Conservation (phyloP, 2,888 invertebrate genomes). For the Boloria selene region DNA sequence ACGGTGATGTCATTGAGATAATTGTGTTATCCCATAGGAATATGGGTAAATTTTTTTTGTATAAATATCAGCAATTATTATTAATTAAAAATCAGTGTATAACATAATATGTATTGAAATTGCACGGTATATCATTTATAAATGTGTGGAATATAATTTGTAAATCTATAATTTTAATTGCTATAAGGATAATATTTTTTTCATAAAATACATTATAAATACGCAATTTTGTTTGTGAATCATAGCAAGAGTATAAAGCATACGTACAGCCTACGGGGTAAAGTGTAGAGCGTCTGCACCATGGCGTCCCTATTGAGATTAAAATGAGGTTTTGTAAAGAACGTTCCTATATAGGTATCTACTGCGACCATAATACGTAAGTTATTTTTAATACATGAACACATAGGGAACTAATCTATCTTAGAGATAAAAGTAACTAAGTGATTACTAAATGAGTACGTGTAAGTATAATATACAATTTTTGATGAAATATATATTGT, state of each 20-base stretch:
- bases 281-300: slow-evolving; percentile 18
- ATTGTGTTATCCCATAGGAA: too few species aligned
- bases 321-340: slow-evolving; percentile 18
- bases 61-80: too few species aligned
- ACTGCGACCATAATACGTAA: background rate
- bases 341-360: background rate
- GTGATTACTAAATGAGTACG: slow-evolving; percentile 41
- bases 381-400: slow-evolving; percentile 20
- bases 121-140: background rate
- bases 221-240: slow-evolving; percentile 5
- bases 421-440: slow-evolving; percentile 34
- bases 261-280: slow-evolving; percentile 3
- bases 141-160: background rate
- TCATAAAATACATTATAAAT: background rate
- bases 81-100: too few species aligned
- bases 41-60: too few species aligned
- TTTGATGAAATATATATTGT: slow-evolving; percentile 51
- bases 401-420: slow-evolving; percentile 25
- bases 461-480: slow-evolving; percentile 47
- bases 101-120: too few species aligned
- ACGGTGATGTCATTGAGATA: too few species aligned
- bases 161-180: background rate
- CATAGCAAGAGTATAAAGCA: background rate
- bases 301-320: slow-evolving; percentile 25
- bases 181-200: background rate